Evolutionary conservation across 2,797 vertebrate genomes (phyloP).

Genomic region (Labroides dimidiatus): DNA sequence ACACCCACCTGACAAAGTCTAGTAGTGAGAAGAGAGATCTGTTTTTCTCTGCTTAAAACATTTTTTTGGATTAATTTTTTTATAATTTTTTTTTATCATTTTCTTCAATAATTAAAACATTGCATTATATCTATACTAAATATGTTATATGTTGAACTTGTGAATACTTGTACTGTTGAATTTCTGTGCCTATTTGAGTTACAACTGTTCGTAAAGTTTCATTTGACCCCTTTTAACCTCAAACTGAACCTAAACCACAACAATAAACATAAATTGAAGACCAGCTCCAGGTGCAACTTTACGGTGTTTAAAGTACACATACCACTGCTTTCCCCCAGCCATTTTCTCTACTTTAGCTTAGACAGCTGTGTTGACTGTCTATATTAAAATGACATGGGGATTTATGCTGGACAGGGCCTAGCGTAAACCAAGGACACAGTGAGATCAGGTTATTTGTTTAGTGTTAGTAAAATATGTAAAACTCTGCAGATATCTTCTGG

Average conservation of each 20-base stretch:
- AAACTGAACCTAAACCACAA: neutral
- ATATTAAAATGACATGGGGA: neutral
- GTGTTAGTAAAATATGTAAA: neutral
- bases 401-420: neutral
- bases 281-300: constrained; percentile 4
- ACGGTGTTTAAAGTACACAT: constrained; percentile 18
- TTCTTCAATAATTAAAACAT: too few relatives aligned
- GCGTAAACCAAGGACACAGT: neutral
- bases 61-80: too few relatives aligned
- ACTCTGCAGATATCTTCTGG: neutral
- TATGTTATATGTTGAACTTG: too few relatives aligned
- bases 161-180: too few relatives aligned
- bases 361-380: constrained; percentile 38
- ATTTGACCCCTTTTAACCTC: neutral
- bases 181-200: too few relatives aligned
- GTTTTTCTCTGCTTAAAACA: too few relatives aligned
- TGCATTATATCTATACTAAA: too few relatives aligned
- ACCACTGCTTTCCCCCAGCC: neutral
- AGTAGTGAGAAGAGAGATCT: too few relatives aligned
- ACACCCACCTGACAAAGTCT: too few relatives aligned
- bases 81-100: too few relatives aligned
- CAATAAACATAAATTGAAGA: neutral
- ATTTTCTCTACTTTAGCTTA: constrained; percentile 6
- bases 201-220: neutral
- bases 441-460: neutral